Percentiles rank a stretch among this genome's conserved stretches.
Evolutionary conservation across 2,797 vertebrate species (phyloP).

Genomic region (Allochrocebus solatus): DNA sequence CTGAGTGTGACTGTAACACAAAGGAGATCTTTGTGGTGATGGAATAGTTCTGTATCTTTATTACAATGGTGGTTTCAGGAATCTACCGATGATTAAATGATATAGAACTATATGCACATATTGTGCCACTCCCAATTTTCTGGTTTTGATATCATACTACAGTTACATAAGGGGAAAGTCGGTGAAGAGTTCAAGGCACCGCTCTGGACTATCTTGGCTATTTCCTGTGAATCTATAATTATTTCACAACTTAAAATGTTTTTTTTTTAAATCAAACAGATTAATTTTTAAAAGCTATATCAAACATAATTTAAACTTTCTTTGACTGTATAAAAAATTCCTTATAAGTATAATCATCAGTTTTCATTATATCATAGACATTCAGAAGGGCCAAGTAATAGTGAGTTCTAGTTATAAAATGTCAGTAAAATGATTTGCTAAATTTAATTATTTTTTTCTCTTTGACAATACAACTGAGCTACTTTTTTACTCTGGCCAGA

Average conservation of each 20-base stretch:
- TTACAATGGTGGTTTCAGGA: neutral
- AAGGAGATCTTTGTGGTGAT: neutral
- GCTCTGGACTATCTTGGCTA: neutral
- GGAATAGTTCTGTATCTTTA: slow-evolving; percentile 24
- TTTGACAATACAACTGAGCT: neutral
- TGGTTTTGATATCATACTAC: neutral
- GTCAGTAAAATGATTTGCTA: neutral
- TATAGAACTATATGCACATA: neutral
- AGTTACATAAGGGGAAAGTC: slow-evolving; percentile 18
- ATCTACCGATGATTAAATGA: neutral
- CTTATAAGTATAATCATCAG: neutral
- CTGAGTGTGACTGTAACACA: neutral
- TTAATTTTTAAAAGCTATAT: neutral
- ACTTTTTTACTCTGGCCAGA: slow-evolving; percentile 4
- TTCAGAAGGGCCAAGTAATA: slow-evolving; percentile 14
- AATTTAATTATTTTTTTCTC: neutral
- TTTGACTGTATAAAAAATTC: neutral
- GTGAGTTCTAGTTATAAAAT: slow-evolving; percentile 12
- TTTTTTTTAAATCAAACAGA: neutral
- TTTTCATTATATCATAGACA: slow-evolving; percentile 40
- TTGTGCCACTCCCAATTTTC: neutral
- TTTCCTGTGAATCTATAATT: slow-evolving; percentile 24
- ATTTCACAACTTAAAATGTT: neutral
- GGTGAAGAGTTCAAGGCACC: neutral
- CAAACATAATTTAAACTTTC: slow-evolving; percentile 7